These are phyloP conservation scores for Xenotilapia longispinis DNA, from an alignment of 2,113 vertebrate species.

Conservation along the genomic window DNA sequence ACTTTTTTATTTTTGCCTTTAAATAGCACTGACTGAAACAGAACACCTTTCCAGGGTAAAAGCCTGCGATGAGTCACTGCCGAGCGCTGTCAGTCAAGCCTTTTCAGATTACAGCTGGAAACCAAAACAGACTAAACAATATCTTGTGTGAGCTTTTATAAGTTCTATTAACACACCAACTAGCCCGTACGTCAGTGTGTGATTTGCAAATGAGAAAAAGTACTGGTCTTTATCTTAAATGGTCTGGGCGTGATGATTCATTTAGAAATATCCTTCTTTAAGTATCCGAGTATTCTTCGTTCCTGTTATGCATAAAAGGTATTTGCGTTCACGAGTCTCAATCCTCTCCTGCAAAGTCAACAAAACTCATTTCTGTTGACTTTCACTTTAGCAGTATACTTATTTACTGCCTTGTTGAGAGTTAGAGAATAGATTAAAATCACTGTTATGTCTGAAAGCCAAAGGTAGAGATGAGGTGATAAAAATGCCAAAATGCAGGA, in stretches of 20 bases:
- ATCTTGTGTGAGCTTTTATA: not conserved
- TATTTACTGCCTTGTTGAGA: not conserved
- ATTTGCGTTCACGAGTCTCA: not conserved
- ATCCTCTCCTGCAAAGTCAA: not conserved
- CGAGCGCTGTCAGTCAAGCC: not conserved
- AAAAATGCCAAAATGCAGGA: not conserved
- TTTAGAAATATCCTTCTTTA: not conserved
- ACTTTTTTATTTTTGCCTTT: not conserved
- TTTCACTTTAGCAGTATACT: not conserved
- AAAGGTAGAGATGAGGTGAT: not conserved
- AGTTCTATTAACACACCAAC: not conserved
- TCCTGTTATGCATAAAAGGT: not conserved
- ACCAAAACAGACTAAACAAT: constrained; percentile 22
- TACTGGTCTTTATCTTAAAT: not conserved
- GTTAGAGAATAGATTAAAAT: not conserved
- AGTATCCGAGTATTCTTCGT: not conserved
- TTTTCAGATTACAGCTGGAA: not conserved
- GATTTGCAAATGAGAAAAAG: not conserved
- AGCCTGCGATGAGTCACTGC: not conserved
- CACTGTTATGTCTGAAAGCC: not conserved
- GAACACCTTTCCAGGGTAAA: constrained; percentile 1
- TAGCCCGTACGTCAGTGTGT: not conserved
- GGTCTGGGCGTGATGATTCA: not conserved
- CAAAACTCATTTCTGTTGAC: not conserved
- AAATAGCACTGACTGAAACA: not conserved